Evolutionary conservation across 92 coral and sea anemone genomes (phyloP).

Genomic region (Desmophyllum pertusum): DNA sequence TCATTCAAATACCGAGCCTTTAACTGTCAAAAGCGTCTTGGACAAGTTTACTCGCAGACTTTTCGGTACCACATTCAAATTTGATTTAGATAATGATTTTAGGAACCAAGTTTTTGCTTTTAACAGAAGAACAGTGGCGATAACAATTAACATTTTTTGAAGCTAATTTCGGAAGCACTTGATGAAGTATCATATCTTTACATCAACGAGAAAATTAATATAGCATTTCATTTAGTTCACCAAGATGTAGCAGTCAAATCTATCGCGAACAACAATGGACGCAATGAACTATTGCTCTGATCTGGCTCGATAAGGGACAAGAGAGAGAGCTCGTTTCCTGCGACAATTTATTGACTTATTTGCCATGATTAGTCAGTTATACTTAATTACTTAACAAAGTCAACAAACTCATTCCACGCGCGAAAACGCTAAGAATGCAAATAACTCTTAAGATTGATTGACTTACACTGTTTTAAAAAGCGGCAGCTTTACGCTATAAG

Average conservation of each 20-base stretch:
- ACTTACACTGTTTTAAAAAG: not conserved
- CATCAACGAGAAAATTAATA: slow-evolving; percentile 30
- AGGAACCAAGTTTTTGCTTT: not conserved
- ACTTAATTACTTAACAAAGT: slow-evolving; percentile 19
- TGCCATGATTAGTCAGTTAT: slow-evolving; percentile 14
- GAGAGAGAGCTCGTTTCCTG: slow-evolving; percentile 14
- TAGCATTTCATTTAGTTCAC: slow-evolving; percentile 3
- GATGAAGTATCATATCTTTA: slow-evolving; percentile 34
- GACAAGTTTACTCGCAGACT: not conserved
- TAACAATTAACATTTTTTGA: slow-evolving; percentile 17
- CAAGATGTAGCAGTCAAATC: not conserved
- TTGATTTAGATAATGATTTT: slow-evolving; percentile 7
- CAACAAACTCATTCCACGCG: slow-evolving; percentile 13
- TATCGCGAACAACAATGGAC: not conserved
- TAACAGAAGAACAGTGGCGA: not conserved
- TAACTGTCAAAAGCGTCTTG: not conserved
- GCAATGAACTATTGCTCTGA: slow-evolving; percentile 8
- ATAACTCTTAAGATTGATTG: not conserved
- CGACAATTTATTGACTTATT: not conserved
- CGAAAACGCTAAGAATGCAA: slow-evolving; percentile 22
- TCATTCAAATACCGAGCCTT: not conserved
- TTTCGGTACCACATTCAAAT: not conserved
- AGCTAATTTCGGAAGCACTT: slow-evolving; percentile 43
- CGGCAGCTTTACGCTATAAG: not conserved
- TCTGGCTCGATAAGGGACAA: not conserved